Conservation (phyloP, 2,113 vertebrate genomes). For the Donacobius atricapilla region DNA sequence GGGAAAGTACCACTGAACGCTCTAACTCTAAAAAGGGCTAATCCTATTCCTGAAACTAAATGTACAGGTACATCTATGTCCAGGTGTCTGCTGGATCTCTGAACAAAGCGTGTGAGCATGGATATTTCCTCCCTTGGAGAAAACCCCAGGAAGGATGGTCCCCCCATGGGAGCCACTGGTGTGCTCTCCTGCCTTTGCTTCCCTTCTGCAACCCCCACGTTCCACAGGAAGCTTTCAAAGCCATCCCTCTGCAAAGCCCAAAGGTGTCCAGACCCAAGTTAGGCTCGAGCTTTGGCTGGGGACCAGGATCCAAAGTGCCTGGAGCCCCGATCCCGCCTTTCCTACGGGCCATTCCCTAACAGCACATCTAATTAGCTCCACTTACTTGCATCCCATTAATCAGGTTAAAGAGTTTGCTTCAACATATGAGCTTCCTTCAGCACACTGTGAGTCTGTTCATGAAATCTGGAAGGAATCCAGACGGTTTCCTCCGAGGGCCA, state of each 20-base stretch:
- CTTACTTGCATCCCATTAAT: conserved; percentile 60
- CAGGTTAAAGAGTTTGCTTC: conserved; percentile 53
- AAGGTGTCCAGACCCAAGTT: not conserved
- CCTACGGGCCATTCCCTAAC: not conserved
- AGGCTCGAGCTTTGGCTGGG: not conserved
- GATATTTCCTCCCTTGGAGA: not conserved
- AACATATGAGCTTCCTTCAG: conserved; percentile 16
- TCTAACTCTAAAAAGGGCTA: not conserved
- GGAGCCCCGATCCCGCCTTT: rapidly evolving
- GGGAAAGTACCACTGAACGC: not conserved
- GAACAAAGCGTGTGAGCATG: not conserved
- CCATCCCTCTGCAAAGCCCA: not conserved
- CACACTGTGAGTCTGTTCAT: not conserved
- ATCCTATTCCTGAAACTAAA: not conserved
- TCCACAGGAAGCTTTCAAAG: not conserved
- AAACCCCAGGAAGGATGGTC: not conserved
- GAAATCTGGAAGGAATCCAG: conserved; percentile 35
- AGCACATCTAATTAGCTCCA: conserved; percentile 34
- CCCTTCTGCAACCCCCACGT: not conserved
- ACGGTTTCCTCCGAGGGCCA: rapidly evolving
- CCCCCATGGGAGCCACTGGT: rapidly evolving
- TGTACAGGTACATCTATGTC: not conserved
- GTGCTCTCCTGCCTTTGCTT: not conserved
- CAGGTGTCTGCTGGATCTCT: not conserved
- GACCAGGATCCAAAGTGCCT: not conserved